These are phyloP conservation scores for Syngnathus rostellatus DNA, from an alignment of 2,797 vertebrate genomes.

Conservation along the genomic window DNA sequence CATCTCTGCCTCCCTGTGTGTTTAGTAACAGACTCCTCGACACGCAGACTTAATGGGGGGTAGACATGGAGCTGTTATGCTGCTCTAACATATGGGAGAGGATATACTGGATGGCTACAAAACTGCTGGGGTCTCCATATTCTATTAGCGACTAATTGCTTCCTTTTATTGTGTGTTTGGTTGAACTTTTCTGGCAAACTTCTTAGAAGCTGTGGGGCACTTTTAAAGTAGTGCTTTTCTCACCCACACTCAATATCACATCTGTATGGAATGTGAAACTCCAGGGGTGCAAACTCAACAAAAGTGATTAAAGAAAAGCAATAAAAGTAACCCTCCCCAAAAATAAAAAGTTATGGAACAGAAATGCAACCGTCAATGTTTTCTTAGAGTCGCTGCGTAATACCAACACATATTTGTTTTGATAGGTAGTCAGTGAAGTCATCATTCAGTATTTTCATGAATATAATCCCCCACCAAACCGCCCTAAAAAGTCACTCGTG, in stretches of 20 bases:
- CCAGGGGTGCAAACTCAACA: not conserved
- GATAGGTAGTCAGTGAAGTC: conserved; percentile 7
- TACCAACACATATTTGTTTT: conserved; percentile 3
- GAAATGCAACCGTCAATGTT: not conserved
- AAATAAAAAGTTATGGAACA: not conserved
- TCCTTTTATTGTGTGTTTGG: not conserved
- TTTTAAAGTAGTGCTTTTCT: not conserved
- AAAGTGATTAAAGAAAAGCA: not conserved
- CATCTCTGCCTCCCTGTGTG: conserved; percentile 27
- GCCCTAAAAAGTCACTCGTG: conserved; percentile 7
- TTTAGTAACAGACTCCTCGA: conserved; percentile 42
- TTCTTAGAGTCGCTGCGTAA: not conserved
- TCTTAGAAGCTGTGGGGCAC: not conserved
- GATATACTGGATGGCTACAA: conserved; percentile 42
- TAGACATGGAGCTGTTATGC: conserved; percentile 48
- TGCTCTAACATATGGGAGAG: conserved; percentile 59
- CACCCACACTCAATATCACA: conserved; percentile 1
- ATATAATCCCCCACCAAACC: conserved; percentile 10
- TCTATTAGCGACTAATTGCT: conserved; percentile 50
- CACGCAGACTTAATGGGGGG: conserved; percentile 55
- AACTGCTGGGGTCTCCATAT: conserved; percentile 42
- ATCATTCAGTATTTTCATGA: conserved; percentile 17
- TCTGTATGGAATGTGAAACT: not conserved
- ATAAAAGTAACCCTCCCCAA: conserved; percentile 2
- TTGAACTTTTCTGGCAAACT: not conserved